phyloP scores from a whole-genome alignment of 2,113 vertebrate species.

The Paradisaea rubra region DNA sequence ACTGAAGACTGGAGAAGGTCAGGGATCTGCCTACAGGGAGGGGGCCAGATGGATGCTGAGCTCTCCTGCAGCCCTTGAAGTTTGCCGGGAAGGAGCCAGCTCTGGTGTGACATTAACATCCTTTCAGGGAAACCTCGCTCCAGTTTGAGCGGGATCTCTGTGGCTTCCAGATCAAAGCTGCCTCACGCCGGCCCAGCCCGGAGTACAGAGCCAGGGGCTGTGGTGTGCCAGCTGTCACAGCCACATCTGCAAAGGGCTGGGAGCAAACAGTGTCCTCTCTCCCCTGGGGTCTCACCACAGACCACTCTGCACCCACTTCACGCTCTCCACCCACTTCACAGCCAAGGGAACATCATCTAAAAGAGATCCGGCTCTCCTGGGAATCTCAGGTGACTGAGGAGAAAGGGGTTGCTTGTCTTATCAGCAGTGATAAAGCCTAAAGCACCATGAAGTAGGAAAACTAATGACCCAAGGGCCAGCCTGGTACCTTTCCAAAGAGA shows the following conservation, averaged over 20 bases:
- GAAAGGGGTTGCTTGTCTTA: neutral
- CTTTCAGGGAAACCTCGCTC: neutral
- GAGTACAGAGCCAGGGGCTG: neutral
- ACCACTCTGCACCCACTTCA: neutral
- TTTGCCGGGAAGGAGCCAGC: neutral
- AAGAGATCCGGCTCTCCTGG: neutral
- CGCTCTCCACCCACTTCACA: neutral
- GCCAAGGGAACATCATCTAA: neutral
- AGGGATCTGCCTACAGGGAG: neutral
- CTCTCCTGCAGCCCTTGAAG: neutral
- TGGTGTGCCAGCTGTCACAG: neutral
- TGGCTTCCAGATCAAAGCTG: neutral
- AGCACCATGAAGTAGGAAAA: neutral
- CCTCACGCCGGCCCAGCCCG: neutral
- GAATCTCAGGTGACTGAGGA: neutral
- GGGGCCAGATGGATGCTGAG: constrained; percentile 13
- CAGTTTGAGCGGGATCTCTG: neutral
- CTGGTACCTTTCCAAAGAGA: neutral
- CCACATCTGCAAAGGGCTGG: neutral
- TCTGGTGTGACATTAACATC: neutral
- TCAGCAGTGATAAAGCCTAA: neutral
- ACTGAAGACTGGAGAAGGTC: constrained; percentile 25
- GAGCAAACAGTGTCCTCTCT: neutral
- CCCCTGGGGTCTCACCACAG: neutral
- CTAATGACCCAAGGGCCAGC: neutral